Evolutionary conservation across 2,888 invertebrate genomes (phyloP).

Genomic region (Criorhina ranunculi): DNA sequence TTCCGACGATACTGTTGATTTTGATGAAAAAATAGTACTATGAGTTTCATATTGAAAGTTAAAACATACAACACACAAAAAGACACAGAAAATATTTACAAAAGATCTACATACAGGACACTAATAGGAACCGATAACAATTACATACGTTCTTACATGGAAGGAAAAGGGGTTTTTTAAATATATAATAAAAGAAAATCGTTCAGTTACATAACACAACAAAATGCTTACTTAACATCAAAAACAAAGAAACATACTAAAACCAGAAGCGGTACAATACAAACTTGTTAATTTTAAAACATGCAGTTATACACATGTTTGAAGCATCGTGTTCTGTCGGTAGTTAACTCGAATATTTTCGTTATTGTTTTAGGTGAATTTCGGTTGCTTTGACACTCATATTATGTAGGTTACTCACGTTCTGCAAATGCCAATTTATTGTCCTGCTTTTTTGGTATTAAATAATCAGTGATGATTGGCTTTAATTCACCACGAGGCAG

Average conservation of each 20-base stretch:
- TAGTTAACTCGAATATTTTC: conserved; percentile 37
- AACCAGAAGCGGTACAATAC: conserved; percentile 16
- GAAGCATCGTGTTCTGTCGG: conserved; percentile 37
- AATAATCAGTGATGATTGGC: conserved; percentile 79
- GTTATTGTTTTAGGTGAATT: conserved; percentile 26
- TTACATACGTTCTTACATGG: background rate
- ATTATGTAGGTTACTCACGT: conserved; percentile 81
- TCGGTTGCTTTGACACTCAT: conserved; percentile 41
- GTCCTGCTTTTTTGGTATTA: conserved; percentile 83
- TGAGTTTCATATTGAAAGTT: too few species aligned
- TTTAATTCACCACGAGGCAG: conserved; percentile 47
- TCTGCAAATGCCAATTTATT: conserved; percentile 84
- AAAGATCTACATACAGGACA: conserved; percentile 1
- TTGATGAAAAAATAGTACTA: too few species aligned
- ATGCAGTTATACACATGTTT: conserved; percentile 29
- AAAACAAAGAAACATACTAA: conserved; percentile 38
- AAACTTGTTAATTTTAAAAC: conserved; percentile 13
- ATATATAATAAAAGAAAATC: conserved; percentile 10
- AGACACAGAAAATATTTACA: conserved; percentile 19
- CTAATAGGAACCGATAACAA: background rate
- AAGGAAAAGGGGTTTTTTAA: background rate
- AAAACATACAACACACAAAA: conserved; percentile 16
- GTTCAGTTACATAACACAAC: conserved; percentile 24
- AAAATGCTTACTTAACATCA: conserved; percentile 35
- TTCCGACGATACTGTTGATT: too few species aligned